Percentiles rank a stretch among this genome's conserved stretches.
Evolutionary conservation across 2,888 invertebrate species (phyloP).

Genomic region (Oligia strigilis): DNA sequence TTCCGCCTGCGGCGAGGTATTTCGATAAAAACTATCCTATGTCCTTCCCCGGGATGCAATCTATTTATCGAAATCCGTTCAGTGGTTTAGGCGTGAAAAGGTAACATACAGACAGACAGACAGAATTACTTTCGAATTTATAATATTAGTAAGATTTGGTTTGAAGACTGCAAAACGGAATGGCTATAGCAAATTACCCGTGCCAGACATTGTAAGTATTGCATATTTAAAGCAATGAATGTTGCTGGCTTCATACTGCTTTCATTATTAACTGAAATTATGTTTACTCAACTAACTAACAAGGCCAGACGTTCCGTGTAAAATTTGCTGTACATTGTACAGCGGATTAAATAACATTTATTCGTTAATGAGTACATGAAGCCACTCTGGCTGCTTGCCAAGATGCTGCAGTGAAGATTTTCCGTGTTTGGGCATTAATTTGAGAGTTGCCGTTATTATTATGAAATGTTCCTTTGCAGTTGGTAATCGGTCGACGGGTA

Average conservation of each 20-base stretch:
- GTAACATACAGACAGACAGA: too few relatives aligned
- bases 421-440: neutral
- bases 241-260: neutral
- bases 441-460: neutral
- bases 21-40: too few relatives aligned
- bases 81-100: too few relatives aligned
- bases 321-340: neutral
- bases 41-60: too few relatives aligned
- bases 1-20: too few relatives aligned
- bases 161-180: too few relatives aligned
- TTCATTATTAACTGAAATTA: neutral
- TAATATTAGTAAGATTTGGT: too few relatives aligned
- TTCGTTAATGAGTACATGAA: slow-evolving; percentile 1
- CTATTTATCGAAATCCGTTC: too few relatives aligned
- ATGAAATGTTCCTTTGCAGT: neutral
- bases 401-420: neutral
- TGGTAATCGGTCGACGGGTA: neutral
- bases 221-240: neutral
- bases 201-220: neutral
- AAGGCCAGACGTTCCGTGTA: neutral
- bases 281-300: neutral
- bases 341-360: slow-evolving; percentile 12
- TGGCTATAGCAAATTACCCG: too few relatives aligned
- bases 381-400: slow-evolving; percentile 1
- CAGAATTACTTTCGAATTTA: too few relatives aligned